Base-by-base conservation (phyloP, 2,888 invertebrate genomes). In the Monoplex corrugatus region DNA sequence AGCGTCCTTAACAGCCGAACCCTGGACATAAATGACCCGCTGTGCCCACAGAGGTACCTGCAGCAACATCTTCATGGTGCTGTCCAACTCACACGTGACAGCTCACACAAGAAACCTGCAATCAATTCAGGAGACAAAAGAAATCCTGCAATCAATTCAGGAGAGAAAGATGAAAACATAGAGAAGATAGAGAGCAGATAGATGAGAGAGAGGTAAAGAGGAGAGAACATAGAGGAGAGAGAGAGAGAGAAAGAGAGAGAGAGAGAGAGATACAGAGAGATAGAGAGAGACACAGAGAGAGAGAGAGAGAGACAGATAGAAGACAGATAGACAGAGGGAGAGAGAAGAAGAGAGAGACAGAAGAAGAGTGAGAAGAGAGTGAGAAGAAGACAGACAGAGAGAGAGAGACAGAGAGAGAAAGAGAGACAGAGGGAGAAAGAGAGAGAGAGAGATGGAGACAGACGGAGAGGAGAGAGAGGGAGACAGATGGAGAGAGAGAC, bases 21-120 rank as follows among this genome's bases (percentile, higher is more conserved):
- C 99, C 97, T 99, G 98, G 93, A 99, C 98, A 96, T 99, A 99
- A 95, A 99, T 99, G 89, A 99, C 99, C 92, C 99, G 97, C 96
- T 99, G 98, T 23, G 99, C 98, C 99, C 99, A 99, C 94, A 99
- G 98, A 16, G 99, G 99, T 92, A 97, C 97, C 97, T 99, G 99
- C 87, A 99, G 97, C 94, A 99, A 98, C 98, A 99, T 99, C 95
- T 99, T 97, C 98, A 99, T 99, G 38, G 98, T 99, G 38, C 98
- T 98, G 96, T 99, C 99, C 93, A 99, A 97, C 96, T 99, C 99
- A 98, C 98, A 99, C 0, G 99, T 28, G 99, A 99, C 86, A 99
- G 96, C 87, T 97, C 50, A 99, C 99, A 99, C 99, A 95, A 98
- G 99, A 96, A 98, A 98, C 98, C 97, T 99, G 97, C 10, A 93